These are phyloP conservation scores for Ruditapes philippinarum DNA, from an alignment of 1,140 invertebrate species.

Conservation along the genomic window DNA sequence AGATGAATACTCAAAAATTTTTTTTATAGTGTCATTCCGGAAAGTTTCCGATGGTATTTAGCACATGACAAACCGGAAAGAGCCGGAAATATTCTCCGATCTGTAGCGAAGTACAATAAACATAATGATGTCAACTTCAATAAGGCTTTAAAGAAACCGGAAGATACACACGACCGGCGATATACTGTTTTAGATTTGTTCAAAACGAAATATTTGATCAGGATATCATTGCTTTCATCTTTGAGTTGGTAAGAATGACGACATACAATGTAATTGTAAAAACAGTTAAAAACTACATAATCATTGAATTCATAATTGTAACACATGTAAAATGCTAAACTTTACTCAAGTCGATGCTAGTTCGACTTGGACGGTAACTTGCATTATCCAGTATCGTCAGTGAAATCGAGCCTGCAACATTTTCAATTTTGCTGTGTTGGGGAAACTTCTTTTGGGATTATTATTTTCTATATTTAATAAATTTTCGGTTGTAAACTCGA, in stretches of 20 bases:
- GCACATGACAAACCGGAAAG: conserved; percentile 23
- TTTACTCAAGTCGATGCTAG: too few relatives aligned
- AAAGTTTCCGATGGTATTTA: conserved; percentile 48
- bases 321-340: too few relatives aligned
- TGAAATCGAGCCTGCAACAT: too few relatives aligned
- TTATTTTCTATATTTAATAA: too few relatives aligned
- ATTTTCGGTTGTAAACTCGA: too few relatives aligned
- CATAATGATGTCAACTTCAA: neutral
- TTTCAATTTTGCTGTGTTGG: too few relatives aligned
- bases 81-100: neutral
- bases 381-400: too few relatives aligned
- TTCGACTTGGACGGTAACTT: too few relatives aligned
- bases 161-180: neutral
- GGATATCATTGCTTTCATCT: neutral
- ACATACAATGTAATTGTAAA: too few relatives aligned
- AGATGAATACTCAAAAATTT: neutral
- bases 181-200: conserved; percentile 11
- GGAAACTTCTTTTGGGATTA: too few relatives aligned
- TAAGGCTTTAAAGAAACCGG: neutral
- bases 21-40: neutral
- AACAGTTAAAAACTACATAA: too few relatives aligned
- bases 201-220: neutral
- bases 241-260: neutral
- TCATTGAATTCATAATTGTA: too few relatives aligned
- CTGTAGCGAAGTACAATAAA: conserved; percentile 7